Evolutionary conservation across 1,140 invertebrate genomes (phyloP), one percentile per base, ranked within the genome.

Genomic region (Frieseomelitta varia): DNA sequence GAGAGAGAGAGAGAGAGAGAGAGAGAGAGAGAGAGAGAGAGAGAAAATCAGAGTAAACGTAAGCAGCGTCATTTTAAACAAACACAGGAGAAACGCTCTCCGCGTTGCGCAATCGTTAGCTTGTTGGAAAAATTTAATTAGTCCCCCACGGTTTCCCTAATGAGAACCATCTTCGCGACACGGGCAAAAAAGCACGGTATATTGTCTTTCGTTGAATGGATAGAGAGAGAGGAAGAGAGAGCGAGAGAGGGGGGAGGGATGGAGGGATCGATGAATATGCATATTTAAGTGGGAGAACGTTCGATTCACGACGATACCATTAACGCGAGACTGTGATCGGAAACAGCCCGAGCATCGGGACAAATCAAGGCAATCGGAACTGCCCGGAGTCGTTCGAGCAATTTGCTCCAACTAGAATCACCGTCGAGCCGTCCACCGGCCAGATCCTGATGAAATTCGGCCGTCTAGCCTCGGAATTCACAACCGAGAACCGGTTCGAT

Each of bases 71-170:
- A 21, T 68, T 55, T 76, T 67, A 81, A 76, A 55, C 47, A 76
- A 82, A 82, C 47, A 67, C 63, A 30, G 58, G 39, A 71, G 58
- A 78, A 51, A 79, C 63, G 51, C 30, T 39, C 14, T 65, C 27
- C 17, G 24, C 71, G 61, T 82, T 76, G 61, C 53, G 80, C 72
- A 76, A 82, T 82, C 80, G 47, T 56, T 76, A 53, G 19, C 55
- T 55, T 27, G 55, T 77, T 58, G 74, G 68, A 56, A 78, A 69
- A 69, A 83, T 83, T 83, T 78, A 83, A 83, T 77, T 77, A 77
- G 65, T 34, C 19, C 53, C 17, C 72, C 61, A 80, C 79, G 55
- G 12, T 17, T 80, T 80, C 27, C 21, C 17, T 63, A 51, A 75
- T 75, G 30, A 67, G 47, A 61, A 72, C 61, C 56, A 27, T 75